phyloP scores from a whole-genome alignment of 2,888 invertebrate species.

The Zygaena filipendulae region DNA sequence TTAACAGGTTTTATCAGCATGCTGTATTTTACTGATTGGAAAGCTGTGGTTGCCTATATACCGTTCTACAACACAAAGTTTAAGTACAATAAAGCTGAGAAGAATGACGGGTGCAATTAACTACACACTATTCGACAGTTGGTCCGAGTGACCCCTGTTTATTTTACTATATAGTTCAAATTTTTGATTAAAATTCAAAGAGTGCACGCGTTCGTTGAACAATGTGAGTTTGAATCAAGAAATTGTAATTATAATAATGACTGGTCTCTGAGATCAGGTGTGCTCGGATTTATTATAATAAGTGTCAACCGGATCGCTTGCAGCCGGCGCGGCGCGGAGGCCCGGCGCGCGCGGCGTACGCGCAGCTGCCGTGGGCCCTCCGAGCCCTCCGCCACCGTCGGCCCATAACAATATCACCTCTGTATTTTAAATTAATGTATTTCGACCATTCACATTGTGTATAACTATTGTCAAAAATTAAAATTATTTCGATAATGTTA shows the following conservation, averaged over 20 bases:
- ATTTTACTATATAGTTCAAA: no score
- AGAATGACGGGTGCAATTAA: constrained; percentile 4
- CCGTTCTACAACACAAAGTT: constrained; percentile 81
- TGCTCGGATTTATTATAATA: constrained; percentile 52
- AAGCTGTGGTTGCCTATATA: constrained; percentile 71
- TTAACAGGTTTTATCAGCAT: constrained; percentile 60
- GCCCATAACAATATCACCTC: constrained; percentile 48
- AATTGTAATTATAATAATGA: constrained; percentile 50
- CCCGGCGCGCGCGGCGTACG: no score
- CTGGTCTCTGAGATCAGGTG: constrained; percentile 57
- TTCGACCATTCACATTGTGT: no score
- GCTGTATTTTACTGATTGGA: constrained; percentile 83
- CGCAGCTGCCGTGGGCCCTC: constrained; percentile 48
- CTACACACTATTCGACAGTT: no score
- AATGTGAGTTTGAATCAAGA: constrained; percentile 30
- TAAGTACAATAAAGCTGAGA: no score
- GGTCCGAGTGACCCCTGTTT: no score
- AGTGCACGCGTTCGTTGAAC: constrained; percentile 29
- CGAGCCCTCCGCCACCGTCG: constrained; percentile 30
- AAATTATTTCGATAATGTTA: no score
- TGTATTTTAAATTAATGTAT: constrained; percentile 30
- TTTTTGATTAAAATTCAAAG: constrained; percentile 20
- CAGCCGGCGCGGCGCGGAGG: constrained; percentile 35
- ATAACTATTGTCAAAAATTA: no score
- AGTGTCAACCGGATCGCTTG: constrained; percentile 51